Evolutionary conservation across 2,888 invertebrate genomes (phyloP).

Genomic region (Atrina japonica): DNA sequence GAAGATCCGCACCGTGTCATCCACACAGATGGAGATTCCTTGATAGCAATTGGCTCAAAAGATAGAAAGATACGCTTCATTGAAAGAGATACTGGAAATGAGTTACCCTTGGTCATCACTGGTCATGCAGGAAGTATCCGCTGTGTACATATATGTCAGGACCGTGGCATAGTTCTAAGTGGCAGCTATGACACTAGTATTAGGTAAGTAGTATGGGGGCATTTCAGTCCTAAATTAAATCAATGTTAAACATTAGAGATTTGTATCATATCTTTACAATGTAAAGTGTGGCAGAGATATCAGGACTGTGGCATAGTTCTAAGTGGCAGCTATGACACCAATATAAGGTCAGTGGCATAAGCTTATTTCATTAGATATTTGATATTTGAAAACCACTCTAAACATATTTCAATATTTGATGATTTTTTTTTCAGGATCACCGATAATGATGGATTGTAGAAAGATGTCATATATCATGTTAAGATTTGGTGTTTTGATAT

Average conservation of each 20-base stretch:
- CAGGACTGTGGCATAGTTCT: constrained; percentile 72
- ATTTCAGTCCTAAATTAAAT: neutral
- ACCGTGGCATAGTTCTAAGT: constrained; percentile 73
- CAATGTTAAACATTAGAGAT: neutral
- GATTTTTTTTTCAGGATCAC: no score
- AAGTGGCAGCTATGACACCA: constrained; percentile 80
- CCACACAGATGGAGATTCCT: constrained; percentile 76
- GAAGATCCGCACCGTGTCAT: constrained; percentile 75
- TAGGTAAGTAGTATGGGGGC: constrained; percentile 61
- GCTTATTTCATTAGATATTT: no score
- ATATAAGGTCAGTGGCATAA: constrained; percentile 72
- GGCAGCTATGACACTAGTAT: constrained; percentile 81
- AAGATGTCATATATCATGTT: no score
- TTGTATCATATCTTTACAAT: no score
- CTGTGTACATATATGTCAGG: constrained; percentile 74
- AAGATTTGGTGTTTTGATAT: no score
- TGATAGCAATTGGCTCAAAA: constrained; percentile 77
- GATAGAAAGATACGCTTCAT: constrained; percentile 76
- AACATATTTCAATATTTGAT: no score
- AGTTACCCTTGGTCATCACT: constrained; percentile 68
- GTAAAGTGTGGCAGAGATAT: no score
- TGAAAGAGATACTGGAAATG: constrained; percentile 66
- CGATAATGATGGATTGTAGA: no score
- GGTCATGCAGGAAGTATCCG: constrained; percentile 80
- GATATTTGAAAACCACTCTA: no score